A percentile compares a stretch with the other conserved stretches of the same genome.
phyloP scores from a whole-genome alignment of 1,140 invertebrate genomes.

The Bombus sylvicola region DNA sequence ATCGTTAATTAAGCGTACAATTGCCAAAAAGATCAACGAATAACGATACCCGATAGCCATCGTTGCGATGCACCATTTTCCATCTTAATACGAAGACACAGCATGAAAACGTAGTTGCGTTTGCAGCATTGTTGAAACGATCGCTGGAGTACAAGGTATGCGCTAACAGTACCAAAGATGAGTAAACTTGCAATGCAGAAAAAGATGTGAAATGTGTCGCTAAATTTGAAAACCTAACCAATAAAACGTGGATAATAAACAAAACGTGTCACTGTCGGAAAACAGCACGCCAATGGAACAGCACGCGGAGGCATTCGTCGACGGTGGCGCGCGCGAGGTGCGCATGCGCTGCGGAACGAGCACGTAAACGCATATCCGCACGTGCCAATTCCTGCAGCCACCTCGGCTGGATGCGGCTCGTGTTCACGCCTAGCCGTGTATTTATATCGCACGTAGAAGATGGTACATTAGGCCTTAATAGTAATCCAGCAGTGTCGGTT shows the following conservation, averaged over 20 bases:
- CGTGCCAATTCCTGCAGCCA: conserved; percentile 22
- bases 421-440: conserved; percentile 8
- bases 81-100: background rate
- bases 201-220: background rate
- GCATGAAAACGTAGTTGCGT: background rate
- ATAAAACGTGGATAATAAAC: background rate
- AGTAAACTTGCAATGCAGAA: background rate
- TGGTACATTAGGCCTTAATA: conserved; percentile 20
- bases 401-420: conserved; percentile 19
- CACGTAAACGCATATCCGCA: conserved; percentile 7
- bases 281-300: background rate
- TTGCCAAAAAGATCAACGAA: background rate
- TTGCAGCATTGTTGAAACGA: background rate
- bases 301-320: background rate
- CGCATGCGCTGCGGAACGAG: background rate
- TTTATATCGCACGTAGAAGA: conserved; percentile 40
- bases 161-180: no score
- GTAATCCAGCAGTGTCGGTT: conserved; percentile 40
- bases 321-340: background rate
- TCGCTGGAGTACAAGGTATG: no score
- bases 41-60: background rate
- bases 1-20: background rate
- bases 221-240: background rate
- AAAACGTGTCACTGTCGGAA: background rate
- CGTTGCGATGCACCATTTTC: background rate